phyloP scores from a whole-genome alignment of 2,888 invertebrate genomes.

The Clanis bilineata region DNA sequence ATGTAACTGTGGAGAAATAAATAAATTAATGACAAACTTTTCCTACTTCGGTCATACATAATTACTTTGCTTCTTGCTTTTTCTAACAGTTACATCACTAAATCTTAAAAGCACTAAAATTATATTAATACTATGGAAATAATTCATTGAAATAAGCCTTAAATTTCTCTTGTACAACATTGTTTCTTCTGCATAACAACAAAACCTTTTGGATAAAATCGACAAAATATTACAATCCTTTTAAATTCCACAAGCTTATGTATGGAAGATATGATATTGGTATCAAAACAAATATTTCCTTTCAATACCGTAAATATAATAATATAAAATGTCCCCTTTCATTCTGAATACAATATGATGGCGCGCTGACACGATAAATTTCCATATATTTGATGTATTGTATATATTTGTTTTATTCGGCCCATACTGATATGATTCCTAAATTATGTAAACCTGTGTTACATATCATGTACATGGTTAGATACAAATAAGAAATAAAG shows the following conservation, averaged over 20 bases:
- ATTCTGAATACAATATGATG: slow-evolving; percentile 3
- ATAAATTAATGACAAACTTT: no score
- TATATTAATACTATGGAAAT: no score
- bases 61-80: no score
- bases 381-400: slow-evolving; percentile 10
- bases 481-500: no score
- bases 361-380: slow-evolving; percentile 4
- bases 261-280: neutral
- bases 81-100: no score
- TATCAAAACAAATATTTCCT: slow-evolving; percentile 8
- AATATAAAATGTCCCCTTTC: slow-evolving; percentile 7
- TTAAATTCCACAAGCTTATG: neutral
- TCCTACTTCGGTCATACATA: no score
- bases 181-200: no score
- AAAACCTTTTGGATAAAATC: neutral
- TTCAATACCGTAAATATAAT: slow-evolving; percentile 7
- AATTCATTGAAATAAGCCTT: no score
- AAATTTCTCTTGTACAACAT: no score
- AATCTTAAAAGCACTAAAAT: no score
- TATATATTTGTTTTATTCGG: slow-evolving; percentile 4
- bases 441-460: neutral
- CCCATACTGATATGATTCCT: neutral
- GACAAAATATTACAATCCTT: neutral
- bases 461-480: neutral
- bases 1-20: no score